phyloP scores from a whole-genome alignment of 2,797 vertebrate species.

The Arnoldichthys spilopterus region DNA sequence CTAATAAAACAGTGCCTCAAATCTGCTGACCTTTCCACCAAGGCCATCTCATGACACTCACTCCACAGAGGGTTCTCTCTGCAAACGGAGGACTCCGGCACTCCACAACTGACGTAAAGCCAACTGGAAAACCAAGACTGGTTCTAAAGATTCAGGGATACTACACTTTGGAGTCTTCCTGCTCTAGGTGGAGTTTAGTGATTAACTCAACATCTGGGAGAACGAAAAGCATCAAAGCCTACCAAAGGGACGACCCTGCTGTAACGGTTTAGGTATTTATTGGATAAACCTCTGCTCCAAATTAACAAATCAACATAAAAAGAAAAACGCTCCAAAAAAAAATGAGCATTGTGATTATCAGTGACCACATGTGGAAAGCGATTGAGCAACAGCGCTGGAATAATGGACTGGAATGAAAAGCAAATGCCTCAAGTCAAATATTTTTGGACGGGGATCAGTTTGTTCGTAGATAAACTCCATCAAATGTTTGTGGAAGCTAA shows the following conservation, averaged over 20 bases:
- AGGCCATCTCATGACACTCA: conserved; percentile 11
- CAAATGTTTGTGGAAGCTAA: conserved; percentile 21
- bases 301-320: background rate
- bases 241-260: background rate
- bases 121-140: background rate
- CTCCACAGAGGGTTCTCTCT: background rate
- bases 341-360: background rate
- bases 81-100: background rate
- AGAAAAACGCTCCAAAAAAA: background rate
- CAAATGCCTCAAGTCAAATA: conserved; percentile 11
- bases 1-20: conserved; percentile 41
- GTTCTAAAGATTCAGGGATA: conserved; percentile 12
- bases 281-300: conserved; percentile 5
- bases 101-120: conserved; percentile 15
- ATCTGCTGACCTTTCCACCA: conserved; percentile 28
- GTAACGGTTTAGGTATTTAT: background rate
- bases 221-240: conserved; percentile 6
- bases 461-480: background rate
- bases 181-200: conserved; percentile 12
- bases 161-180: conserved; percentile 30
- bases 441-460: background rate
- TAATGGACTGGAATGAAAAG: conserved; percentile 4
- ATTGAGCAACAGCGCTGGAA: conserved; percentile 23
- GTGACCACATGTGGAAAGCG: background rate
- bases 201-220: conserved; percentile 42